A percentile compares a stretch with the other conserved stretches of the same genome.
phyloP scores from a whole-genome alignment of 2,888 invertebrate genomes.

The Temnothorax rugatulus region DNA sequence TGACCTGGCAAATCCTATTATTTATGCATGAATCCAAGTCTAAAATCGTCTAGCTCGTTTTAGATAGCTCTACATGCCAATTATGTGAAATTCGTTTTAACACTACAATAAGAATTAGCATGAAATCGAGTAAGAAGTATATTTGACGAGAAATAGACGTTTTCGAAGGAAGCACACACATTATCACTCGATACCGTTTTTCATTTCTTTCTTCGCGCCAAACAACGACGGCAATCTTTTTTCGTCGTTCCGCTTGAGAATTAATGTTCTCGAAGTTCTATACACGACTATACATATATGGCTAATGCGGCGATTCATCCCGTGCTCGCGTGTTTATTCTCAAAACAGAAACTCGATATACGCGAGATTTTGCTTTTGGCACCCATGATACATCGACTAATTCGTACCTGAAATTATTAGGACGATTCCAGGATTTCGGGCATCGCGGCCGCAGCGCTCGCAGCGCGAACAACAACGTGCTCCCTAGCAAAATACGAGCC shows the following conservation, averaged over 20 bases:
- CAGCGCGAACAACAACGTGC: slow-evolving; percentile 48
- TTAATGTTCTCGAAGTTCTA: not conserved
- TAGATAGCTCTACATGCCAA: not conserved
- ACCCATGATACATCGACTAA: not conserved
- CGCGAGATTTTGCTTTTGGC: not conserved
- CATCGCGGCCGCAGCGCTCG: not conserved
- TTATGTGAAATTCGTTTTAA: not conserved
- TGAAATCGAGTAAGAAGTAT: not conserved
- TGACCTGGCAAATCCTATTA: slow-evolving; percentile 21
- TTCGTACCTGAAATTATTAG: slow-evolving; percentile 22
- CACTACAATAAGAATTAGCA: slow-evolving; percentile 1
- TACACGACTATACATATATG: not conserved
- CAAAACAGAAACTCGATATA: not conserved
- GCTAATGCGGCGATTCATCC: not conserved
- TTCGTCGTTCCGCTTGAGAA: not conserved
- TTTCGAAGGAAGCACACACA: not conserved
- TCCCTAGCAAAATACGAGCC: slow-evolving; percentile 53
- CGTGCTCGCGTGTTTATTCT: not conserved
- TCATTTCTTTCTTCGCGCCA: not conserved
- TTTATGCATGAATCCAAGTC: slow-evolving; percentile 1
- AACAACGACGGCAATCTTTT: not conserved
- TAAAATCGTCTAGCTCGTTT: not conserved
- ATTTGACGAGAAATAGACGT: not conserved
- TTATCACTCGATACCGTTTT: not conserved
- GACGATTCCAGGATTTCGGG: slow-evolving; percentile 36